Evolutionary conservation across 2,888 invertebrate genomes (phyloP).

Genomic region (Trachelus iudaicus): DNA sequence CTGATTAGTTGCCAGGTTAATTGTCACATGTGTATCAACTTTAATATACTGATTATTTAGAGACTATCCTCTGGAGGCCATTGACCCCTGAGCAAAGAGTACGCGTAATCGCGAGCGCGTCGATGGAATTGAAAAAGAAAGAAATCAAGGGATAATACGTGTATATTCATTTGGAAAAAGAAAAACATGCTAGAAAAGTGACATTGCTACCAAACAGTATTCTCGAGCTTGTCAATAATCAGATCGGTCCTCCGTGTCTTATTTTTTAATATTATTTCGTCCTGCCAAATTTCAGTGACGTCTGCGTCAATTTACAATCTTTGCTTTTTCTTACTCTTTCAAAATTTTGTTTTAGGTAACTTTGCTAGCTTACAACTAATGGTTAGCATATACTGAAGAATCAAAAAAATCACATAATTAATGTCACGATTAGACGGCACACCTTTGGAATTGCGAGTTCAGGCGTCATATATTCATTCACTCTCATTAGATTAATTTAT

Average conservation of each 20-base stretch:
- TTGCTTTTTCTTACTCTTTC: background rate
- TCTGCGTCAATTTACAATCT: background rate
- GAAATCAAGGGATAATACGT: background rate
- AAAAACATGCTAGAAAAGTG: background rate
- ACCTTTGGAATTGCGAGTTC: background rate
- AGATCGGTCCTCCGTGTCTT: background rate
- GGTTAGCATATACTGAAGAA: constrained; percentile 45
- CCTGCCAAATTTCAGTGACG: background rate
- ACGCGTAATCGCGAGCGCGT: background rate
- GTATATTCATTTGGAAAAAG: background rate
- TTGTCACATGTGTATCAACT: background rate
- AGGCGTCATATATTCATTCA: background rate
- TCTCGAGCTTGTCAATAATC: background rate
- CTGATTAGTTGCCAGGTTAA: background rate
- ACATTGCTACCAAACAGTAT: background rate
- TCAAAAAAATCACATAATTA: constrained; percentile 42
- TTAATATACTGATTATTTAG: background rate
- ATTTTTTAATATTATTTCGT: background rate
- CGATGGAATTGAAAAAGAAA: background rate
- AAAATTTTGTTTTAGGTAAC: background rate
- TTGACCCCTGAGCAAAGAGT: background rate
- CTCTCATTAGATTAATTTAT: background rate
- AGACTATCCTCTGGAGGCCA: background rate
- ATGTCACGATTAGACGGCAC: constrained; percentile 37
- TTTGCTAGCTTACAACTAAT: constrained; percentile 43